These are phyloP conservation scores for Lates japonicus DNA, from an alignment of 2,797 vertebrate species.

Conservation along the genomic window DNA sequence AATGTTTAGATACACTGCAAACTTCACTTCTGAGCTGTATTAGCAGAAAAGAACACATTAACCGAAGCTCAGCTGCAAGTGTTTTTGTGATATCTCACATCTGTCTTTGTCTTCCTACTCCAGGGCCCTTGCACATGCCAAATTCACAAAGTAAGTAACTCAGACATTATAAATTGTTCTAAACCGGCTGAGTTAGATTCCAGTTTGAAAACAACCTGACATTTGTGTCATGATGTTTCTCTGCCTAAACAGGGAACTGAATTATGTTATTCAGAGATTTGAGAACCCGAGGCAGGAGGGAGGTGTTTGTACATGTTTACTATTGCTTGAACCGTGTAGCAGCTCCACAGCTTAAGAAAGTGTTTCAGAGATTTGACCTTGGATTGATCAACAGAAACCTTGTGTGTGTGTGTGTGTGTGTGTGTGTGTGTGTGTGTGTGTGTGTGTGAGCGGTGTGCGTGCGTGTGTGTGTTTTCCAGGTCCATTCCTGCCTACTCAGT, in stretches of 20 bases:
- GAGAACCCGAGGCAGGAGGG: slow-evolving; percentile 98
- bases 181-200: background rate
- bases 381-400: background rate
- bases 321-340: background rate
- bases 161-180: background rate
- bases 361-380: background rate
- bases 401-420: slow-evolving; percentile 18
- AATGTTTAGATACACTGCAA: background rate
- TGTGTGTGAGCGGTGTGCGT: too few species aligned
- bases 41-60: background rate
- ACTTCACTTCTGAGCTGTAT: background rate
- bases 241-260: slow-evolving; percentile 91
- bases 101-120: slow-evolving; percentile 48
- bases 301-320: slow-evolving; percentile 58
- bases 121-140: slow-evolving; percentile 98
- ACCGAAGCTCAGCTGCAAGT: background rate
- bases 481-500: slow-evolving; percentile 98
- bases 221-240: slow-evolving; percentile 34
- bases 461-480: slow-evolving; percentile 86
- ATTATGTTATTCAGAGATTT: slow-evolving; percentile 99
- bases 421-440: slow-evolving; percentile 26
- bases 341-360: background rate
- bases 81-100: slow-evolving; percentile 1
- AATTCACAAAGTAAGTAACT: slow-evolving; percentile 98
- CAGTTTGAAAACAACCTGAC: slow-evolving; percentile 24